phyloP scores from a whole-genome alignment of 2,888 invertebrate genomes.

The Selenia dentaria region DNA sequence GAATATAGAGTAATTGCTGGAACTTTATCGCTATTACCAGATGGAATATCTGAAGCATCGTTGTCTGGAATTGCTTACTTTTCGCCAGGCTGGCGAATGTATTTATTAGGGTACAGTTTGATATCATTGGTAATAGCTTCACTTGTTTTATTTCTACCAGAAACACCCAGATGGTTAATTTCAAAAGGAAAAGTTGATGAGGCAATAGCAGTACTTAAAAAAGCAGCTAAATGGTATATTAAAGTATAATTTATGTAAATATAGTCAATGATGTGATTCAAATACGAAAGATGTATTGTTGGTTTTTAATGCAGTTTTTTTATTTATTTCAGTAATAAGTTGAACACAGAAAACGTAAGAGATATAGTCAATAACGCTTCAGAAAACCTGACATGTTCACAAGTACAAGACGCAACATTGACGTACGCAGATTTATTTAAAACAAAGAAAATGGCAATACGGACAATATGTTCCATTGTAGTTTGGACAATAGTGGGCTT shows the following conservation, averaged over 20 bases:
- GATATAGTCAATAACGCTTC: conserved; percentile 42
- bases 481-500: conserved; percentile 45
- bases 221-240: conserved; percentile 54
- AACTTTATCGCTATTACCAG: conserved; percentile 46
- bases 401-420: conserved; percentile 26
- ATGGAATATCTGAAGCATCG: conserved; percentile 49
- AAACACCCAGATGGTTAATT: conserved; percentile 61
- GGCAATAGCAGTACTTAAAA: conserved; percentile 43
- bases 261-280: no score
- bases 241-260: conserved; percentile 7
- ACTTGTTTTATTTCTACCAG: conserved; percentile 47
- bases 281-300: no score
- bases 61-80: conserved; percentile 54
- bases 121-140: conserved; percentile 42
- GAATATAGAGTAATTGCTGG: conserved; percentile 66
- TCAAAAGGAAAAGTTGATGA: conserved; percentile 48
- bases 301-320: not conserved
- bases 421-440: conserved; percentile 52
- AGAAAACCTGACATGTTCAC: conserved; percentile 40
- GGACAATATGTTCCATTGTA: conserved; percentile 37
- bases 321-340: conserved; percentile 52
- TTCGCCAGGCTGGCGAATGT: conserved; percentile 52
- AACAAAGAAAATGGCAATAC: conserved; percentile 39
- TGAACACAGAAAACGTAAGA: conserved; percentile 41
- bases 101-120: conserved; percentile 41